Evolutionary conservation across 2,113 vertebrate genomes (phyloP).

Genomic region (Cephalopterus ornatus): DNA sequence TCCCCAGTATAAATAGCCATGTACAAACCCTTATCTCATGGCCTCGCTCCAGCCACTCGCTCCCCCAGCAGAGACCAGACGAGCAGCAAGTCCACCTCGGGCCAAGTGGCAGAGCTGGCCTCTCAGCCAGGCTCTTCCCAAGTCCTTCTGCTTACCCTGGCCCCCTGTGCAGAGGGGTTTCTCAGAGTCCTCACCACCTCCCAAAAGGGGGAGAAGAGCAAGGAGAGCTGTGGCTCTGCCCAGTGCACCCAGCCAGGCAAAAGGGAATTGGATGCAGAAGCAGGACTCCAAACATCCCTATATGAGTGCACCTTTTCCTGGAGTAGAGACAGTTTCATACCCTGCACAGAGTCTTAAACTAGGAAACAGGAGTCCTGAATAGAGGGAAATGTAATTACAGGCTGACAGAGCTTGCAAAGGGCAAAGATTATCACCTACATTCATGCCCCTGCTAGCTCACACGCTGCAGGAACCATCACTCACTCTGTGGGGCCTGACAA

Average conservation of each 20-base stretch:
- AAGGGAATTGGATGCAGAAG: fast-evolving
- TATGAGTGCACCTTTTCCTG: not conserved
- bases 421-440: not conserved
- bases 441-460: not conserved
- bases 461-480: not conserved
- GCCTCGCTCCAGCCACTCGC: not conserved
- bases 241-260: not conserved
- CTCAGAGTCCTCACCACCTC: not conserved
- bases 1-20: not conserved
- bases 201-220: not conserved
- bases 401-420: not conserved
- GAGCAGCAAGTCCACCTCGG: not conserved
- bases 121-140: not conserved
- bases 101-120: fast-evolving
- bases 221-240: not conserved
- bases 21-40: not conserved
- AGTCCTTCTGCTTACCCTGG: not conserved
- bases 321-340: not conserved
- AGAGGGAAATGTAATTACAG: not conserved
- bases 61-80: not conserved
- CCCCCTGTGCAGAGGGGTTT: not conserved
- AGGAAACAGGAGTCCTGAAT: not conserved
- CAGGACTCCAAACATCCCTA: no score
- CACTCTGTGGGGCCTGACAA: not conserved
- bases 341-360: not conserved